Percentiles rank a stretch among this genome's conserved stretches.
Conservation (phyloP, 2,888 invertebrate species). For the Apodemia duryi region DNA sequence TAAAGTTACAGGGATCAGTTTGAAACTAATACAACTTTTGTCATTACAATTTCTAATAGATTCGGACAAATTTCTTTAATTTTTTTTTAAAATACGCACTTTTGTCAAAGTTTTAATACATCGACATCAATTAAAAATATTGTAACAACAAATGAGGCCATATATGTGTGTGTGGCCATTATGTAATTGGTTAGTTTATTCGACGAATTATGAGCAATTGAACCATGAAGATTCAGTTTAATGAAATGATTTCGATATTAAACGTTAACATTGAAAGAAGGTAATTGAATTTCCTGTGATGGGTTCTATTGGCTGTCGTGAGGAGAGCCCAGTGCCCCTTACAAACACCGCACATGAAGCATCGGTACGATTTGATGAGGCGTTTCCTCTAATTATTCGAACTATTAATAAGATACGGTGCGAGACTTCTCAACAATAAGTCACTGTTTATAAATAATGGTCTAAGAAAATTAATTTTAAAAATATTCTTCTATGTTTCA, state of each 20-base stretch:
- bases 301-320: constrained; percentile 53
- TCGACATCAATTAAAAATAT: neutral
- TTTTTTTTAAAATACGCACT: no score
- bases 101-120: no score
- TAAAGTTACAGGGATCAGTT: no score
- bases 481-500: neutral
- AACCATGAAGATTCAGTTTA: constrained; percentile 64
- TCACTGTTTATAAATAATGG: constrained; percentile 35
- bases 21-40: no score
- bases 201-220: constrained; percentile 62
- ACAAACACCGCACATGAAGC: constrained; percentile 48
- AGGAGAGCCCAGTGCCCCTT: constrained; percentile 59
- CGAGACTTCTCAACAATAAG: constrained; percentile 50
- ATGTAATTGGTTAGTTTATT: constrained; percentile 52
- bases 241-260: constrained; percentile 77
- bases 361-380: constrained; percentile 60
- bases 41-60: no score
- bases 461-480: constrained; percentile 6
- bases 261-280: constrained; percentile 71
- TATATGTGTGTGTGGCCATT: constrained; percentile 9
- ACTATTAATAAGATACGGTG: constrained; percentile 66
- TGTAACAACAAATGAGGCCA: neutral
- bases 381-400: constrained; percentile 76
- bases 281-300: constrained; percentile 77
- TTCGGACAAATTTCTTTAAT: no score